Base-by-base conservation (phyloP, 2,797 vertebrate genomes). In the Rhabdomys pumilio region DNA sequence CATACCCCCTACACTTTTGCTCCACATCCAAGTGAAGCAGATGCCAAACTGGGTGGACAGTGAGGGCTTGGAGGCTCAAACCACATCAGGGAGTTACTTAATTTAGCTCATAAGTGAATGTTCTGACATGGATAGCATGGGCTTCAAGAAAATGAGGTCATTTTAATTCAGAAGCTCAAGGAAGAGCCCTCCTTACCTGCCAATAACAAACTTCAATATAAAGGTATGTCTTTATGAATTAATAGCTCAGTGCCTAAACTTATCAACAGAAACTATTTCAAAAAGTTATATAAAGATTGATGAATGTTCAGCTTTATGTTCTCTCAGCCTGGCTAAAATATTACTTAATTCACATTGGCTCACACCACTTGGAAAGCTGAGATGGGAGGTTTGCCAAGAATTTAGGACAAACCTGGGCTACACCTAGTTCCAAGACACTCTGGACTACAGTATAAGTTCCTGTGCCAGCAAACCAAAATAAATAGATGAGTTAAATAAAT, bases 251-350 rank as follows among this genome's bases (percentile, higher is more conserved):
- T 17, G 76, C 44, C 57, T 63, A 59, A 89, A 87, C 57, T 59
- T 84, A 79, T 12, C 26, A 34, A 76, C 0, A 13, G 41, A 65
- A 65, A 79, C 31, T 72, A 26, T 67, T 63, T 72, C 10, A 65
- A 22, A 73, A 72, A 73, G 55, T 22, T 91, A 61, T 50, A 90
- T 12, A 19, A 79, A 89, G 55, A 80, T 77, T 14, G 67, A 61
- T 53, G 34, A 80, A 87, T 26, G 22, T 50, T 95, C 80, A 73
- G 31, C 5, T 94, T 95, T 75, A 61, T 53, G 77, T 95, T 91
- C 19, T 57, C 83, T 50, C 41, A 61, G 61, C 14, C 41, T 89
- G 11, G 87, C 59, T 17, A 38, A 86, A 87, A 61, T 44, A 81
- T 26, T 67, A 17, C 67, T 86, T 44, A 17, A 73, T 86, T 44